Conservation (phyloP, 2,797 vertebrate species). For the Chanos chanos region DNA sequence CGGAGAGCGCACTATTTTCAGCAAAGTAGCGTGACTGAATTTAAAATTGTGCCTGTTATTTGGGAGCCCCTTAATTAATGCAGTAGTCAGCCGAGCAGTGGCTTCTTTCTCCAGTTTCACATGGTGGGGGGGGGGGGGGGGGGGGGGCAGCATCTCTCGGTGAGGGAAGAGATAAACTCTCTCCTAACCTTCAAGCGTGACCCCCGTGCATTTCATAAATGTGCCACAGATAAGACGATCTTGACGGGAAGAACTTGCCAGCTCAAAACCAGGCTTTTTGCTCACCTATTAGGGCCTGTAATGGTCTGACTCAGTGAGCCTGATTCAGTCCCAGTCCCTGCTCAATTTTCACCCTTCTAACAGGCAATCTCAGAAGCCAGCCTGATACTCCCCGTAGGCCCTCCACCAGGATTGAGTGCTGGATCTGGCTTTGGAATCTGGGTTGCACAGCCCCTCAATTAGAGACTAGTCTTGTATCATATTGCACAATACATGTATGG, state of each 20-base stretch:
- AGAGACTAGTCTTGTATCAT: conserved; percentile 39
- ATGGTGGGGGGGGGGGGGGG: not conserved
- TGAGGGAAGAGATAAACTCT: not conserved
- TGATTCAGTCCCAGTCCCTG: conserved; percentile 33
- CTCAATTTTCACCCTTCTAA: conserved; percentile 44
- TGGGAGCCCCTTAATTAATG: not conserved
- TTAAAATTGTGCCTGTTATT: conserved; percentile 1
- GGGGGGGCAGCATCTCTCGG: not conserved
- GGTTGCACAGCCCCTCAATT: conserved; percentile 41
- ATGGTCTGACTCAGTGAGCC: conserved; percentile 22
- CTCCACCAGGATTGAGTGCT: conserved; percentile 39
- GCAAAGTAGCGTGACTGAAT: not conserved
- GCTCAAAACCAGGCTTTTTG: conserved; percentile 12
- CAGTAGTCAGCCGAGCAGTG: not conserved
- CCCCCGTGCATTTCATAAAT: conserved; percentile 4
- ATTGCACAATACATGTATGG: conserved; percentile 35
- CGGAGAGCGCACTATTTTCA: conserved; percentile 8
- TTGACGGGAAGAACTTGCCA: conserved; percentile 3
- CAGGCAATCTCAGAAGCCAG: conserved; percentile 40
- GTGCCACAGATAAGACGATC: conserved; percentile 12
- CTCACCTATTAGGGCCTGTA: conserved; percentile 35
- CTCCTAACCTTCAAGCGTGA: not conserved
- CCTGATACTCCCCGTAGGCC: conserved; percentile 39
- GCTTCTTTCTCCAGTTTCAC: conserved; percentile 11
- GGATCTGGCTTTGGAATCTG: conserved; percentile 48